These are phyloP conservation scores for Pollimyrus isidori DNA, from an alignment of 2,113 vertebrate genomes.

Conservation along the genomic window DNA sequence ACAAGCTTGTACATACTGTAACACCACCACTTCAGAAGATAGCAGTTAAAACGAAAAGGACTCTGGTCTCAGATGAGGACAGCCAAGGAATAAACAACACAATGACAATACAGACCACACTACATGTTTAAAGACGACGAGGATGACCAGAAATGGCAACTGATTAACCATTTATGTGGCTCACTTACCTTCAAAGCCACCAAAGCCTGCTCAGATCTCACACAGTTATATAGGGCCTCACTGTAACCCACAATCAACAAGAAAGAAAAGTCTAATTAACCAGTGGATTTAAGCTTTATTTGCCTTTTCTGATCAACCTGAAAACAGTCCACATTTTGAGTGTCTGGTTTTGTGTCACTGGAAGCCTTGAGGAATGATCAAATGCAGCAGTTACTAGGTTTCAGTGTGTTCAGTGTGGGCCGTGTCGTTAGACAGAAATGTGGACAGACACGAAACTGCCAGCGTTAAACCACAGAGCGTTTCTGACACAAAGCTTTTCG, in stretches of 20 bases:
- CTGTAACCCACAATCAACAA: background rate
- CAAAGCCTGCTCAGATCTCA: background rate
- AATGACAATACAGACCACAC: background rate
- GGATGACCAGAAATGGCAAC: background rate
- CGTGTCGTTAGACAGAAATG: background rate
- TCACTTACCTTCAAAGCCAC: background rate
- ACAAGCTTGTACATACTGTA: background rate
- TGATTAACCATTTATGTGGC: background rate
- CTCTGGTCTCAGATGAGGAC: background rate
- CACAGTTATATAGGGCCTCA: too few relatives aligned
- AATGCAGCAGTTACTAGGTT: background rate
- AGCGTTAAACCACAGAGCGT: background rate
- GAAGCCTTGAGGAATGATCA: background rate
- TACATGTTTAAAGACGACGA: background rate
- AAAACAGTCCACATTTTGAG: background rate
- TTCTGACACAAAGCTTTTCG: background rate
- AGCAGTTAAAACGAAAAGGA: background rate
- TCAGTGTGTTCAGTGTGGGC: background rate
- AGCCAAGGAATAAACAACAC: background rate
- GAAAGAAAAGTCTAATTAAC: background rate
- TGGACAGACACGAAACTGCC: background rate
- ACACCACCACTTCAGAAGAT: background rate
- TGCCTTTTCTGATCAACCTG: background rate
- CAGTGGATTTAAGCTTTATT: slow-evolving; percentile 9
- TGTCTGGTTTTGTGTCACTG: background rate